A percentile compares a stretch with the other conserved stretches of the same genome.
Evolutionary conservation across 1,140 invertebrate species (phyloP).

Genomic region (Pollicipes pollicipes): DNA sequence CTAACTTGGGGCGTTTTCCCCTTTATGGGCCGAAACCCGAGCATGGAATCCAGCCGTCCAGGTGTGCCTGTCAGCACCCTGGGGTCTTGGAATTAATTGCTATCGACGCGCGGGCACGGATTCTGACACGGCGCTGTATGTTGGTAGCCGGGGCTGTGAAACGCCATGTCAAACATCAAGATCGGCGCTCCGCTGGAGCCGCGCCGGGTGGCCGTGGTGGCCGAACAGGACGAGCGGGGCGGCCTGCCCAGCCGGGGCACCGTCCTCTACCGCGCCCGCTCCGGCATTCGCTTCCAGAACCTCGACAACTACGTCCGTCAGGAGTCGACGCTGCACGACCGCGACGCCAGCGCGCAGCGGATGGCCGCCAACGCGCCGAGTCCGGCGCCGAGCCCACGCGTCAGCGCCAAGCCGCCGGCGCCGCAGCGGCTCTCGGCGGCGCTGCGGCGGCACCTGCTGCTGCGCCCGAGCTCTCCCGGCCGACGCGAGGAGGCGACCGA

Average conservation of each 20-base stretch:
- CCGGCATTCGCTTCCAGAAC: constrained; percentile 15
- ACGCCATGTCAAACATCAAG: too few relatives aligned
- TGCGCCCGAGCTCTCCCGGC: neutral
- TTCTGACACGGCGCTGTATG: neutral
- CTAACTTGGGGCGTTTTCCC: too few relatives aligned
- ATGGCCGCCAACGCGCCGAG: neutral
- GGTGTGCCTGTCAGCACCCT: neutral
- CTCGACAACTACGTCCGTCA: neutral
- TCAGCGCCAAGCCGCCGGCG: neutral
- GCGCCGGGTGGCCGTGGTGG: neutral
- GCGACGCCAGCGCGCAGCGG: neutral
- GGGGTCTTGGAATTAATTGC: too few relatives aligned
- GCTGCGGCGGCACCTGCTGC: neutral
- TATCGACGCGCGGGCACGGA: neutral
- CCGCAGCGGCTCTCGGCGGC: neutral
- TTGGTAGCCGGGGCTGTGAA: neutral
- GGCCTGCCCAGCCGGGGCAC: neutral
- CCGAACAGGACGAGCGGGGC: neutral
- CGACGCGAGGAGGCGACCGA: neutral
- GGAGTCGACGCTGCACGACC: neutral
- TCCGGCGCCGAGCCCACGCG: neutral
- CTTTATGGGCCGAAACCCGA: too few relatives aligned
- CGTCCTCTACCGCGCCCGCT: constrained; percentile 13
- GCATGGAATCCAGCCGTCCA: too few relatives aligned
- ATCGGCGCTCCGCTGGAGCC: neutral